Percentiles rank a stretch among this genome's conserved stretches.
These are phyloP conservation scores for Choreutis nemorana DNA, from an alignment of 2,888 invertebrate species.

Conservation along the genomic window DNA sequence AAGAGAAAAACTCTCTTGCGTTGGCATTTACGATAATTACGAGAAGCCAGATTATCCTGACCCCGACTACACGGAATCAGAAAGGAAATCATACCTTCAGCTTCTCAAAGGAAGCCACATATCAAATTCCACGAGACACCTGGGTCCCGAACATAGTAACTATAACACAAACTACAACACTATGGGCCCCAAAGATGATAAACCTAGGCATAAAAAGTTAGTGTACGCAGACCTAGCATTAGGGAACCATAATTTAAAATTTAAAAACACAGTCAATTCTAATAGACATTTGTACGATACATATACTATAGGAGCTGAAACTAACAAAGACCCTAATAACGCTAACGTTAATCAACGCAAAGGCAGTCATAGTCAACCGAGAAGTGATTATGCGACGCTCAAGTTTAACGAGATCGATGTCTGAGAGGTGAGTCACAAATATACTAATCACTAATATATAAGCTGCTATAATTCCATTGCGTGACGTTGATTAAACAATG, in stretches of 20 bases:
- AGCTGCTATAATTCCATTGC: too few species aligned
- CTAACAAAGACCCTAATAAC: constrained; percentile 48
- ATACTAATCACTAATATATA: too few species aligned
- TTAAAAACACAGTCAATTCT: constrained; percentile 66
- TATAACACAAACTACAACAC: constrained; percentile 40
- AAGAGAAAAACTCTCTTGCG: constrained; percentile 56
- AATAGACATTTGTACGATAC: constrained; percentile 64
- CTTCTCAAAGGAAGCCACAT: constrained; percentile 57
- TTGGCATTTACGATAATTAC: constrained; percentile 56
- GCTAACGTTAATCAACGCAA: constrained; percentile 38
- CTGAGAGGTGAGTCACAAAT: constrained; percentile 59
- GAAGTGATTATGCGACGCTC: constrained; percentile 57
- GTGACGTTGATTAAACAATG: too few species aligned
- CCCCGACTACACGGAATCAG: constrained; percentile 48
- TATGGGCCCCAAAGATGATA: constrained; percentile 46
- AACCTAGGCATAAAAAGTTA: constrained; percentile 57
- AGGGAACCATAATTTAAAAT: constrained; percentile 65
- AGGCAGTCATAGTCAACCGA: constrained; percentile 30
- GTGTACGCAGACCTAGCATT: constrained; percentile 63
- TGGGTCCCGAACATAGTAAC: constrained; percentile 37
- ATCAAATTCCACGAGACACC: constrained; percentile 55
- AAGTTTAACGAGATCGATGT: constrained; percentile 64
- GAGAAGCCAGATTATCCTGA: constrained; percentile 57
- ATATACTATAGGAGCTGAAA: constrained; percentile 52
- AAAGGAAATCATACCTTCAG: constrained; percentile 52